Percentiles rank a stretch among this genome's conserved stretches.
Evolutionary conservation across 2,113 vertebrate genomes (phyloP).

Genomic region (Mustela nigripes): DNA sequence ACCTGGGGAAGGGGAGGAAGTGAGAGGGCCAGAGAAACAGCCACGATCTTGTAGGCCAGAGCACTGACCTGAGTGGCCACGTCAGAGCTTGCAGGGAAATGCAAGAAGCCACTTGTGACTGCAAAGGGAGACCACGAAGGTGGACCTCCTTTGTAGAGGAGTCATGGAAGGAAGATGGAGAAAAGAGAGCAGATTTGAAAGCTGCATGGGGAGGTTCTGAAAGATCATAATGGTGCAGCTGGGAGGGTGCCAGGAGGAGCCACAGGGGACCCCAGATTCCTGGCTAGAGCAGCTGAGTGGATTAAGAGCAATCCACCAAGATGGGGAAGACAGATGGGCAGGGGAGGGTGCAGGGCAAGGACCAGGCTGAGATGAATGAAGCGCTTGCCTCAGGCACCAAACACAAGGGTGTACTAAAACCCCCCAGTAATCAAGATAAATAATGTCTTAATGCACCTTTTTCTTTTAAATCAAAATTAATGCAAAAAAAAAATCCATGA

Average conservation of each 20-base stretch:
- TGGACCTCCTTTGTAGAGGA: not conserved
- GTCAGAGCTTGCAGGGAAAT: not conserved
- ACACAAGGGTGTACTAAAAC: not conserved
- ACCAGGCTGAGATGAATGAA: not conserved
- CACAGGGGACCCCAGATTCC: not conserved
- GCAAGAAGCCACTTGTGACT: not conserved
- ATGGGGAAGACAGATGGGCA: rapidly evolving
- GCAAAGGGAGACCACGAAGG: not conserved
- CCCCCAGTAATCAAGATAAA: not conserved
- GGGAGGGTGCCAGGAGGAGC: not conserved
- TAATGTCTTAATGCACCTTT: not conserved
- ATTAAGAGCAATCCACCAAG: not conserved
- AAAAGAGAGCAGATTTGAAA: not conserved
- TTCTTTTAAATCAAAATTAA: conserved; percentile 1
- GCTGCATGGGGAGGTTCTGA: not conserved
- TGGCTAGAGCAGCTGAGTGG: not conserved
- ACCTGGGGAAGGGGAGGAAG: not conserved
- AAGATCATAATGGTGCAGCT: not conserved
- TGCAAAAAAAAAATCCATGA: not conserved
- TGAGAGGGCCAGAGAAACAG: not conserved
- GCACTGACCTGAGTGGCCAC: not conserved
- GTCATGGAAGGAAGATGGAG: not conserved
- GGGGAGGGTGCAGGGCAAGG: not conserved
- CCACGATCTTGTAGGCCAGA: not conserved
- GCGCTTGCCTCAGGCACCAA: not conserved